Conservation (phyloP, 2,888 invertebrate genomes). For the Branchellion lobata region DNA sequence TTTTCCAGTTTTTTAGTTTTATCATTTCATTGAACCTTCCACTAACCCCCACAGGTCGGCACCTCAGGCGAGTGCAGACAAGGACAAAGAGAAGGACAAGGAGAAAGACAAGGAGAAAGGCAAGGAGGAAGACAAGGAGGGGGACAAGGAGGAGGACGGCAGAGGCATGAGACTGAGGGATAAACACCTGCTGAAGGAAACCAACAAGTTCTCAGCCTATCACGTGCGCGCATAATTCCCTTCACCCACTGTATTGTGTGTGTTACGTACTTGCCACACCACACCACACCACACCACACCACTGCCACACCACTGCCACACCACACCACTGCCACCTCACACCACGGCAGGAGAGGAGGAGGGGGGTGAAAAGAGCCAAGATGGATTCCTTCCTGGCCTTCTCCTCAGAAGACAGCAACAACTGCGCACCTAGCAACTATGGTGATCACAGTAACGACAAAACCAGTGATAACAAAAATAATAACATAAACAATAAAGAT, state of each 20-base stretch:
- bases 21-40: too few species aligned
- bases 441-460: not conserved
- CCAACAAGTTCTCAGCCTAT: not conserved
- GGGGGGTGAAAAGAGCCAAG: not conserved
- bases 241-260: too few species aligned
- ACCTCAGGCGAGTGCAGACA: too few species aligned
- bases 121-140: too few species aligned
- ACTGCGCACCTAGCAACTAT: not conserved
- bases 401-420: slow-evolving; percentile 2
- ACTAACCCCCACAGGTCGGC: not conserved
- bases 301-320: too few species aligned
- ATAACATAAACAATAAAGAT: not conserved
- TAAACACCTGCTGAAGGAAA: not conserved
- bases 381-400: not conserved
- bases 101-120: too few species aligned
- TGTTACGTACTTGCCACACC: too few species aligned
- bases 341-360: not conserved
- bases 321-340: too few species aligned
- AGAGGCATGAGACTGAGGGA: not conserved
- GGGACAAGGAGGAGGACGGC: not conserved
- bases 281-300: too few species aligned
- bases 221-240: too few species aligned
- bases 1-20: too few species aligned
- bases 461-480: not conserved
- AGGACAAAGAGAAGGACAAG: too few species aligned